Conservation (phyloP, 2,888 invertebrate genomes). For the Ectropis crepuscularia region DNA sequence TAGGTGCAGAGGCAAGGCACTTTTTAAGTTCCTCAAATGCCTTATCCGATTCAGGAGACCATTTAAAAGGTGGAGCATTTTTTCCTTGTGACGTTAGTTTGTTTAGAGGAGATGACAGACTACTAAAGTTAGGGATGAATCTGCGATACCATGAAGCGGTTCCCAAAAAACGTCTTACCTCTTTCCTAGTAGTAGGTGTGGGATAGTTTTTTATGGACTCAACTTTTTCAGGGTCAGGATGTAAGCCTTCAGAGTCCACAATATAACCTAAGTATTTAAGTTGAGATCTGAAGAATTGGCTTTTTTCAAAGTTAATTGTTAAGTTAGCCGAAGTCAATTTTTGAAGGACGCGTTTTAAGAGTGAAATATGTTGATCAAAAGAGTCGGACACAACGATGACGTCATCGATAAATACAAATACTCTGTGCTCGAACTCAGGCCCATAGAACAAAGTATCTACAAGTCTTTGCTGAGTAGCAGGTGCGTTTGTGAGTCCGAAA, state of each 20-base stretch:
- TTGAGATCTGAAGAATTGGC: slow-evolving; percentile 38
- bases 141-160: slow-evolving; percentile 45
- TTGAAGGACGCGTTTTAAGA: slow-evolving; percentile 33
- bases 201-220: slow-evolving; percentile 40
- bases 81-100: slow-evolving; percentile 40
- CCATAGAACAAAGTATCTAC: slow-evolving; percentile 36
- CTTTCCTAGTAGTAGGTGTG: slow-evolving; percentile 40
- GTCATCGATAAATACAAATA: slow-evolving; percentile 43
- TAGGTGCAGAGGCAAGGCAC: slow-evolving; percentile 27
- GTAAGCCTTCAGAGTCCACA: slow-evolving; percentile 40
- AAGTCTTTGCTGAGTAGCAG: slow-evolving; percentile 45
- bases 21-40: slow-evolving; percentile 39
- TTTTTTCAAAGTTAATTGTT: slow-evolving; percentile 36
- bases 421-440: slow-evolving; percentile 1
- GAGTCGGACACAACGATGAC: slow-evolving; percentile 32
- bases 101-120: slow-evolving; percentile 39
- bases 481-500: slow-evolving; percentile 34
- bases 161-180: slow-evolving; percentile 43
- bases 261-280: slow-evolving; percentile 41
- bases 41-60: slow-evolving; percentile 41
- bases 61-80: slow-evolving; percentile 40
- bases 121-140: slow-evolving; percentile 43
- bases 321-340: slow-evolving; percentile 40
- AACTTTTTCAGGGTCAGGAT: slow-evolving; percentile 41
- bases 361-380: slow-evolving; percentile 37